Evolutionary conservation across 2,888 invertebrate genomes (phyloP).

Genomic region (Tolmerus cingulatus): DNA sequence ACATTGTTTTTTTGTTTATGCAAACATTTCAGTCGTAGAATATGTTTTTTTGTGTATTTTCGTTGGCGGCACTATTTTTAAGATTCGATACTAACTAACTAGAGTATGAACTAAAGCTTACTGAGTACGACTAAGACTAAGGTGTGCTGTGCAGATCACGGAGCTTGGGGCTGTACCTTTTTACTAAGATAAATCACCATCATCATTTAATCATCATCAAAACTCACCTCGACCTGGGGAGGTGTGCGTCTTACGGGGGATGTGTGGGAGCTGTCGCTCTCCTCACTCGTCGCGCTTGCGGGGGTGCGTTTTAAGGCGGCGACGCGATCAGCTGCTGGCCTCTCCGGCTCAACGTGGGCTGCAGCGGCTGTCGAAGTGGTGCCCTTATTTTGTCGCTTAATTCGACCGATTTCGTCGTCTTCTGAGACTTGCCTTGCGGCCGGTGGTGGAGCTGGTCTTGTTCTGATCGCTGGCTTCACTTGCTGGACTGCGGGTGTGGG

Average conservation of each 20-base stretch:
- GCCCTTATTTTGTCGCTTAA: conserved; percentile 86
- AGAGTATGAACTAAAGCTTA: background rate
- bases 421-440: conserved; percentile 83
- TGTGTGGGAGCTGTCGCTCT: conserved; percentile 68
- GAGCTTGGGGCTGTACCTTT: background rate
- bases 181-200: conserved; percentile 27
- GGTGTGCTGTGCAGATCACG: background rate
- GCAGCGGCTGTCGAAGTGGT: conserved; percentile 67
- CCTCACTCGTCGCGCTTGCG: conserved; percentile 65
- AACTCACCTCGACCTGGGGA: conserved; percentile 81
- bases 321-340: conserved; percentile 65
- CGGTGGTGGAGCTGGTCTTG: conserved; percentile 66
- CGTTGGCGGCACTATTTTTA: background rate
- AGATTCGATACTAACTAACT: background rate
- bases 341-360: conserved; percentile 64
- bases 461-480: conserved; percentile 66
- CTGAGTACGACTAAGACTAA: background rate
- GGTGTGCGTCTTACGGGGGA: conserved; percentile 74
- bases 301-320: conserved; percentile 63
- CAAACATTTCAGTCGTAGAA: background rate
- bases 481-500: conserved; percentile 68
- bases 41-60: background rate
- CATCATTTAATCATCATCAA: conserved; percentile 52
- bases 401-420: conserved; percentile 87
- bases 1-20: background rate